Evolutionary conservation across 2,888 invertebrate genomes (phyloP).

Genomic region (Lasioglossum figueresi): DNA sequence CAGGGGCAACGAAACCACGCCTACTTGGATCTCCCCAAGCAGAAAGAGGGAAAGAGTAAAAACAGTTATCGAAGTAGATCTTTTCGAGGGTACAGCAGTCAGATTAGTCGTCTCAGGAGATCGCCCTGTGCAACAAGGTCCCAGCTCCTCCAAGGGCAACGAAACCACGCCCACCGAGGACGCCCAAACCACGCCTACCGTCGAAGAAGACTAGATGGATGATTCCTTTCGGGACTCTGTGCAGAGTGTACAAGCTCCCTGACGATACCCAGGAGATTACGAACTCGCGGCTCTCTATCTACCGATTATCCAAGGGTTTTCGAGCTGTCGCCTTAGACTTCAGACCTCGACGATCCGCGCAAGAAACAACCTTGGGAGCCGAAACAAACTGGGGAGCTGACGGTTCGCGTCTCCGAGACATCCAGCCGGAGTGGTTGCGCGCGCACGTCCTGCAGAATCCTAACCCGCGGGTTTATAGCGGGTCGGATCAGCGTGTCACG

Average conservation of each 20-base stretch:
- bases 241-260: neutral
- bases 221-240: neutral
- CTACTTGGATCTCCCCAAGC: neutral
- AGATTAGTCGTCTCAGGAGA: too few species aligned
- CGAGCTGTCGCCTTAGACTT: too few species aligned
- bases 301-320: neutral
- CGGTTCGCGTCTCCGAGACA: neutral
- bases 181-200: neutral
- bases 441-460: conserved; percentile 65
- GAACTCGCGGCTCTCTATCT: too few species aligned
- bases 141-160: too few species aligned
- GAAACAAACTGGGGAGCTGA: too few species aligned
- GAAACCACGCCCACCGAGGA: neutral
- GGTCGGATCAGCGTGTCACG: conserved; percentile 52
- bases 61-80: too few species aligned
- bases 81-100: too few species aligned
- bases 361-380: neutral
- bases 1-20: neutral
- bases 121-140: too few species aligned
- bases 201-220: neutral
- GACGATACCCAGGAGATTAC: too few species aligned
- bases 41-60: neutral
- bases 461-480: conserved; percentile 52
- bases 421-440: conserved; percentile 45
- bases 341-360: too few species aligned